These are phyloP conservation scores for Microctonus aethiopoides DNA, from an alignment of 2,888 invertebrate genomes.

Conservation along the genomic window DNA sequence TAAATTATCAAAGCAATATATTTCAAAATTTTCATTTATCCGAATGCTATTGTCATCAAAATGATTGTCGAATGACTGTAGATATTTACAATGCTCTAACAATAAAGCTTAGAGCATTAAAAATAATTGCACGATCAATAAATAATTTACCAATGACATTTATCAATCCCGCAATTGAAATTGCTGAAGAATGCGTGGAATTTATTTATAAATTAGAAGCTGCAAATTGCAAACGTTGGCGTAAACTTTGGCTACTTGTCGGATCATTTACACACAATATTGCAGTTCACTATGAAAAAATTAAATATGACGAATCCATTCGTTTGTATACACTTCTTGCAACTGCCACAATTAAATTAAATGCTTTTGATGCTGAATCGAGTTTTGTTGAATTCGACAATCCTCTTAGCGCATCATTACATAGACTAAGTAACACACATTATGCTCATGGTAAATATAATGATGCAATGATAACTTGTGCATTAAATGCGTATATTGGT, in stretches of 20 bases:
- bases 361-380: conserved; percentile 42
- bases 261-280: conserved; percentile 53
- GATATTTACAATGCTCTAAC: conserved; percentile 22
- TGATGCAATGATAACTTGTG: conserved; percentile 53
- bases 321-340: conserved; percentile 47
- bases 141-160: conserved; percentile 33
- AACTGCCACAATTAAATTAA: conserved; percentile 43
- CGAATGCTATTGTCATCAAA: conserved; percentile 25
- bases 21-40: background rate
- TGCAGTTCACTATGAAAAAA: conserved; percentile 43
- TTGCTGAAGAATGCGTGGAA: conserved; percentile 42
- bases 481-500: conserved; percentile 54
- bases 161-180: conserved; percentile 31
- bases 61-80: background rate
- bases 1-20: conserved; percentile 12
- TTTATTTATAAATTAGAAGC: conserved; percentile 43
- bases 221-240: conserved; percentile 49
- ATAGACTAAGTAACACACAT: conserved; percentile 48
- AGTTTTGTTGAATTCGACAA: conserved; percentile 40
- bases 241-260: conserved; percentile 48
- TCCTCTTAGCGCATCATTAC: conserved; percentile 42
- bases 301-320: conserved; percentile 44
- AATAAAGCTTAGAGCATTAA: conserved; percentile 21
- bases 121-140: conserved; percentile 1
- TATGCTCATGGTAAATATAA: conserved; percentile 46